Percentiles rank a stretch among this genome's conserved stretches.
Evolutionary conservation across 2,888 invertebrate genomes (phyloP).

Genomic region (Rhopalosiphum nymphaeae): DNA sequence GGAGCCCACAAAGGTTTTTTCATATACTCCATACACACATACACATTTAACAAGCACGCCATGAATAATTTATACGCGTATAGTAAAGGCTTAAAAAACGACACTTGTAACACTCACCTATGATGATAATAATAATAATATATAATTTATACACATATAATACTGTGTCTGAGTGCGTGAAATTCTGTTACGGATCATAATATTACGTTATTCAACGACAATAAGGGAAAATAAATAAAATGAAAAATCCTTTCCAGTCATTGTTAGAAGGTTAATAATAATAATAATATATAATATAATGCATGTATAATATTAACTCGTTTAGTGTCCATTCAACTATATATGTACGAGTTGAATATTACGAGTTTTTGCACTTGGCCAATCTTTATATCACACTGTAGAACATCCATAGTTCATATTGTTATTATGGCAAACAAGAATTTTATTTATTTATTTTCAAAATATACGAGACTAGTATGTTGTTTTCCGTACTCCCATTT

Average conservation of each 20-base stretch:
- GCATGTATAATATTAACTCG: background rate
- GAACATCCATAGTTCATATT: background rate
- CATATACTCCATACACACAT: background rate
- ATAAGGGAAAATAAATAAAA: background rate
- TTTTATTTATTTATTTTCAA: background rate
- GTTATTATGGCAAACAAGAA: background rate
- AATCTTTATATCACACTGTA: background rate
- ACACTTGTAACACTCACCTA: background rate
- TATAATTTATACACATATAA: background rate
- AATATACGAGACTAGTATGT: background rate
- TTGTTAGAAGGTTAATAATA: background rate
- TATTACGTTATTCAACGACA: background rate
- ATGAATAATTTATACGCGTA: constrained; percentile 47
- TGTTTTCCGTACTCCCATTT: background rate
- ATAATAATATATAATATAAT: background rate
- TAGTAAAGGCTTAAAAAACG: constrained; percentile 36
- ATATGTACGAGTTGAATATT: background rate
- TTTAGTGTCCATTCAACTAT: background rate
- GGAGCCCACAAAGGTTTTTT: constrained; percentile 14
- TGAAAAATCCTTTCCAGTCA: background rate
- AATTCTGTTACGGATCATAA: background rate
- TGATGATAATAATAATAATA: background rate
- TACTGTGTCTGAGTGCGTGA: background rate
- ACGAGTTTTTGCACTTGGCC: constrained; percentile 4
- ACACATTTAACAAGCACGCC: background rate